Percentiles rank a stretch among this genome's conserved stretches.
These are phyloP conservation scores for Falco concolor DNA, from an alignment of 2,797 vertebrate genomes.

Conservation along the genomic window DNA sequence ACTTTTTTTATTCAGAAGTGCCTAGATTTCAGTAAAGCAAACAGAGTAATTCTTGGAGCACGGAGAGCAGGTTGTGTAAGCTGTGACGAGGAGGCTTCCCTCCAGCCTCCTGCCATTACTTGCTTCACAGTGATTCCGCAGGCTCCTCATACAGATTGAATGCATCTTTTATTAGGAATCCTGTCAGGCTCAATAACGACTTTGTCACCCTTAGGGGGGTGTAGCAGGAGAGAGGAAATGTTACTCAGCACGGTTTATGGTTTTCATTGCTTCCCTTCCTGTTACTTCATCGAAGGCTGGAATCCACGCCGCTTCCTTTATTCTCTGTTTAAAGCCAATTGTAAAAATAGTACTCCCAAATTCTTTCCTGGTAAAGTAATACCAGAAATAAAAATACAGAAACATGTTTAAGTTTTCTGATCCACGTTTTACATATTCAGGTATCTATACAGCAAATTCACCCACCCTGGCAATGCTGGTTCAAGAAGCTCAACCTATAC, in stretches of 20 bases:
- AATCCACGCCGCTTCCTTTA: not conserved
- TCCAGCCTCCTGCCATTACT: not conserved
- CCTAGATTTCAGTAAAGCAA: not conserved
- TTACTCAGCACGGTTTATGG: slow-evolving; percentile 47
- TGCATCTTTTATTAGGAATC: slow-evolving; percentile 3
- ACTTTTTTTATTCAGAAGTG: not conserved
- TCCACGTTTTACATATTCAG: not conserved
- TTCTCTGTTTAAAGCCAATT: slow-evolving; percentile 19
- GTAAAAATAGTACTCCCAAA: slow-evolving; percentile 62
- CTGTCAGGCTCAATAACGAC: slow-evolving; percentile 42
- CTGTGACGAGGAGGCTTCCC: not conserved
- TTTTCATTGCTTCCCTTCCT: slow-evolving; percentile 50
- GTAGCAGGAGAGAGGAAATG: slow-evolving; percentile 46
- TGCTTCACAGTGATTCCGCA: slow-evolving; percentile 11
- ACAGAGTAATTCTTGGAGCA: not conserved
- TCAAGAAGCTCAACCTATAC: not conserved
- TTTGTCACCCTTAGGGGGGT: slow-evolving; percentile 19
- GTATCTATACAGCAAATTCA: not conserved
- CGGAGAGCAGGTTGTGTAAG: not conserved
- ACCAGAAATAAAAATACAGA: slow-evolving; percentile 14
- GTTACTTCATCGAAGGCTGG: slow-evolving; percentile 42
- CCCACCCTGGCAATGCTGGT: not conserved
- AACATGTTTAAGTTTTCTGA: not conserved
- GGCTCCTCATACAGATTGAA: not conserved
- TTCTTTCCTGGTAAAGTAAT: slow-evolving; percentile 48